These are phyloP conservation scores for Magallana nippona DNA, from an alignment of 2,888 invertebrate species.

Conservation along the genomic window DNA sequence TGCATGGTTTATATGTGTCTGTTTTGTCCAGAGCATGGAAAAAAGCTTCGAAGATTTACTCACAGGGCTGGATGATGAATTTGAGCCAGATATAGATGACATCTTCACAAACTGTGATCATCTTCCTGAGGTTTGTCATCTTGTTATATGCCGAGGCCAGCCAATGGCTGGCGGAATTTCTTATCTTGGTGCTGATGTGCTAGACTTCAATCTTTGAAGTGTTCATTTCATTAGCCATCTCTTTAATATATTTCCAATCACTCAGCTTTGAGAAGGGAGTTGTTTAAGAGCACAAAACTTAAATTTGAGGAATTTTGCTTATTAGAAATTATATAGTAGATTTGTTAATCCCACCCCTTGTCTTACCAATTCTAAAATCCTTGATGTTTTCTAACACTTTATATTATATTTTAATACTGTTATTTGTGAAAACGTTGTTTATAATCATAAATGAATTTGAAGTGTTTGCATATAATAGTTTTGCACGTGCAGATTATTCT, in stretches of 20 bases:
- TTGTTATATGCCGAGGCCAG: neutral
- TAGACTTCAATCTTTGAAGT: neutral
- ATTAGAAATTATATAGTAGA: conserved; percentile 2
- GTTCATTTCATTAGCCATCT: neutral
- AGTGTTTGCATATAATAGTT: no score
- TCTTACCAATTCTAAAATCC: neutral
- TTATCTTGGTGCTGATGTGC: neutral
- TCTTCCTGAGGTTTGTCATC: conserved; percentile 48
- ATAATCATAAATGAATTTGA: neutral
- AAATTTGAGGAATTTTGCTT: neutral
- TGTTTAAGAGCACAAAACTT: neutral
- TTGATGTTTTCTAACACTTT: neutral
- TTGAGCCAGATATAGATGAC: conserved; percentile 51
- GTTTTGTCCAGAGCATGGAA: conserved; percentile 49
- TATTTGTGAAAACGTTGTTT: neutral
- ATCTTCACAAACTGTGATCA: conserved; percentile 45
- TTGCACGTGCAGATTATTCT: no score
- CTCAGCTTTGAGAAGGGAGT: neutral
- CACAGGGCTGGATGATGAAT: conserved; percentile 49
- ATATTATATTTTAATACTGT: neutral
- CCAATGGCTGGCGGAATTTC: neutral
- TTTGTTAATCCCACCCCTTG: neutral
- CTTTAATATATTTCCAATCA: neutral
- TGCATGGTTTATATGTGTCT: conserved; percentile 30
- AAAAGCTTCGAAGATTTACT: conserved; percentile 53